These are phyloP conservation scores for Rynchops niger DNA, from an alignment of 2,113 vertebrate species.

Conservation along the genomic window DNA sequence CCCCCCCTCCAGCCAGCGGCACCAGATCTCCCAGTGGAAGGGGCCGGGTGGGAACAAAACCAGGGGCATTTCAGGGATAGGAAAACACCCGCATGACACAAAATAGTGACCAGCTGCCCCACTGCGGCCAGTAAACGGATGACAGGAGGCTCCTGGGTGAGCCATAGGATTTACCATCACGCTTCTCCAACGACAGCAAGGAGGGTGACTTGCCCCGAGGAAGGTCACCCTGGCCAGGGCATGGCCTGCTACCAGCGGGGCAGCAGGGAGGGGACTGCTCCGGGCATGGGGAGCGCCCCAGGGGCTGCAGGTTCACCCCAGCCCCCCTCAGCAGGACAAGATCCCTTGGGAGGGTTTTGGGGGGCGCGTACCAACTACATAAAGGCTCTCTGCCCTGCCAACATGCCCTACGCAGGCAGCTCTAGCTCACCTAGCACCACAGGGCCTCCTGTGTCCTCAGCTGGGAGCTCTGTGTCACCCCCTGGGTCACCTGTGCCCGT, in stretches of 20 bases:
- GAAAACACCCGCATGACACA: rapidly evolving
- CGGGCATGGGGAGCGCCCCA: rapidly evolving
- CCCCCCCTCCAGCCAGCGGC: background rate
- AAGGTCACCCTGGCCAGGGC: background rate
- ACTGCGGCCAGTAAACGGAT: rapidly evolving
- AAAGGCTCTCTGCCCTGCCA: too few species aligned
- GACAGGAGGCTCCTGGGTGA: background rate
- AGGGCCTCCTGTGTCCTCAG: rapidly evolving
- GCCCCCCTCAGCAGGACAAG: background rate
- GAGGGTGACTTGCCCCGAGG: background rate
- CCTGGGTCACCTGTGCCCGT: rapidly evolving
- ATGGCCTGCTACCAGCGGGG: background rate
- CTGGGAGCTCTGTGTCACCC: rapidly evolving
- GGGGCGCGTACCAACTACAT: rapidly evolving
- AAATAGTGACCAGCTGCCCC: rapidly evolving
- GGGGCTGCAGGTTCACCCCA: background rate
- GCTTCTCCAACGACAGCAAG: rapidly evolving
- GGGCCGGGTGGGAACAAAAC: rapidly evolving
- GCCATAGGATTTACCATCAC: background rate
- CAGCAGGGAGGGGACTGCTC: too few species aligned
- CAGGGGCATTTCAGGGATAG: rapidly evolving
- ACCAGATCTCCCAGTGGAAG: background rate
- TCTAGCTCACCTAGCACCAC: background rate
- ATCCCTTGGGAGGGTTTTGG: too few species aligned
- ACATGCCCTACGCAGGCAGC: rapidly evolving